Conservation (phyloP, 2,113 vertebrate species). For the Neotragus pygmaeus region DNA sequence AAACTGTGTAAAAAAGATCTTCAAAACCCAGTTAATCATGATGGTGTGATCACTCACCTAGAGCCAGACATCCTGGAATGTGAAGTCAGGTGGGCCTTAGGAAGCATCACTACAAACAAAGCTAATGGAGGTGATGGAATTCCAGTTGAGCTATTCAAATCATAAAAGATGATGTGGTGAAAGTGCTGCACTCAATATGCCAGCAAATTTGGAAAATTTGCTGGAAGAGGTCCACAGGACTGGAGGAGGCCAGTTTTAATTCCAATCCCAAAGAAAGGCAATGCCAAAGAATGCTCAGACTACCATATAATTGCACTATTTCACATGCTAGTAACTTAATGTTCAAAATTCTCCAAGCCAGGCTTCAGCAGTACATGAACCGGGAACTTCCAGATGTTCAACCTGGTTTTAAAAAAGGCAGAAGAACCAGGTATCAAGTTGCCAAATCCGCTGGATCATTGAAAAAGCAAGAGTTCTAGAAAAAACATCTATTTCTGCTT, state of each 20-base stretch:
- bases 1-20: not conserved
- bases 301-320: not conserved
- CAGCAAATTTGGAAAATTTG: not conserved
- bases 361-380: not conserved
- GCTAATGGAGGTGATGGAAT: not conserved
- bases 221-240: too few species aligned
- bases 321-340: not conserved
- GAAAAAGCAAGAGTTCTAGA: not conserved
- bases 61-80: not conserved
- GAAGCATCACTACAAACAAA: not conserved
- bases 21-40: rapidly evolving
- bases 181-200: not conserved
- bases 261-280: not conserved
- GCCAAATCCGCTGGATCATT: not conserved
- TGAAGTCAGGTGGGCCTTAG: not conserved
- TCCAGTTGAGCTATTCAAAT: not conserved
- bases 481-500: not conserved
- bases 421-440: not conserved
- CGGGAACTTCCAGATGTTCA: rapidly evolving
- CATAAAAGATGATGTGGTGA: not conserved
- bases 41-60: not conserved
- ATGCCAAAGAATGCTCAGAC: not conserved
- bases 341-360: not conserved
- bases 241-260: not conserved
- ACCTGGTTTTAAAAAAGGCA: not conserved